phyloP scores from a whole-genome alignment of 2,797 vertebrate genomes.

The Rousettus madagascariensis region DNA sequence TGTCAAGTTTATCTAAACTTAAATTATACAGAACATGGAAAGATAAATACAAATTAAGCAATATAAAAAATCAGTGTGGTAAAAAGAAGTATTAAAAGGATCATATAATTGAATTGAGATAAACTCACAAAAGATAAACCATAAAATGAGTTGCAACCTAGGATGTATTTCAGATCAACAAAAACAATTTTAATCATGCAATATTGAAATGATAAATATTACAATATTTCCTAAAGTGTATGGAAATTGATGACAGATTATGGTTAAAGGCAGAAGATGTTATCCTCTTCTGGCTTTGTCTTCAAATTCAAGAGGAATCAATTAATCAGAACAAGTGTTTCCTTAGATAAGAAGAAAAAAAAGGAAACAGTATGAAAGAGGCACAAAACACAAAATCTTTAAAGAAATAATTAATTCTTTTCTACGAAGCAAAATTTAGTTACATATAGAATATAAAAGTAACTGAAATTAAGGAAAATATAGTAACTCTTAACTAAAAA shows the following conservation, averaged over 20 bases:
- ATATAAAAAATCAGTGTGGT: neutral
- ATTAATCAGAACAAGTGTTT: neutral
- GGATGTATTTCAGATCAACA: neutral
- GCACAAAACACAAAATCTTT: neutral
- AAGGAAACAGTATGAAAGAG: neutral
- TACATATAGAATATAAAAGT: neutral
- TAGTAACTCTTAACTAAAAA: neutral
- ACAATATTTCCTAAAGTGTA: neutral
- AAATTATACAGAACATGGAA: neutral
- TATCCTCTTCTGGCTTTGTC: neutral
- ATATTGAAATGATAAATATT: neutral
- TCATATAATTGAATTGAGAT: neutral
- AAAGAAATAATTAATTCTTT: neutral
- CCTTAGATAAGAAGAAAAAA: neutral
- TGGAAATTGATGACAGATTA: neutral
- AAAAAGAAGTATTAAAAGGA: neutral
- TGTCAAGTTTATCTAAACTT: neutral
- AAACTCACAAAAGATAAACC: neutral
- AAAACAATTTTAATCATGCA: neutral
- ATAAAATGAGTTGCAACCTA: neutral
- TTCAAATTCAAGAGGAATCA: conserved; percentile 30
- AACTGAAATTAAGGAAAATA: neutral
- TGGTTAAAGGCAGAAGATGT: neutral
- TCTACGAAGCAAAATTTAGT: neutral
- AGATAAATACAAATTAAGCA: neutral